Evolutionary conservation across 92 coral and sea anemone species (phyloP), one percentile per base, ranked within the genome.

Genomic region (Hydrozoanthus gracilis): DNA sequence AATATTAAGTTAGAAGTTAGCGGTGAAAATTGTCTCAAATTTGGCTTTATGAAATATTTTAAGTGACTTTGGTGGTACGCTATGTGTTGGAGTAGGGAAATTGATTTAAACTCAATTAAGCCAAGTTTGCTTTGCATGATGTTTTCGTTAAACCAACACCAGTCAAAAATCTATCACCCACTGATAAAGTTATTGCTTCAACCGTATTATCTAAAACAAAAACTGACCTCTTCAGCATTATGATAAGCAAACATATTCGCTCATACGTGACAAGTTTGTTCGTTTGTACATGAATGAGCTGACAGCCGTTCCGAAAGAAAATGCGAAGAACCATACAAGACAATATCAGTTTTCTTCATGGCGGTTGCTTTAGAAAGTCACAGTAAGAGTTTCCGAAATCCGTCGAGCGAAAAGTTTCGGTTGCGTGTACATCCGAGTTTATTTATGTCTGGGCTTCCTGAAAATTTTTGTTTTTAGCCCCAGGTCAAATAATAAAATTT

Each of bases 191-290:
- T 65, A 80, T 80, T 64, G 70, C 73, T 62, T 17, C 16, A 47
- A 3, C 55, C 47, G 15, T 66, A 20, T 80, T 80, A 80, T 80
- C 69, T 14, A 17, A 48, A 80, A 80, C 73, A 80, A 80, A 66
- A 77, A 35, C 51, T 45, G 46, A 45, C 83, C 69, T 77, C 67
- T 77, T 77, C 83, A 54, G 64, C 48, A 4, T 10, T 62, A 45
- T 17, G 58, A 49, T 65, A 80, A 20, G 54, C 17, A 47, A 65
- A 80, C 85, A 16, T 64, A 17, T 44, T 18, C 56, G 47, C 48
- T 48, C 73, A 64, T 3, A 20, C 47, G 9, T 17, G 39, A 45
- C 7, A 35, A 20, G 68, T 16, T 79, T 51, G 12, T 44, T 44
- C 14, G 20, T 61, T 47, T 79, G 68, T 62, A 20, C 11, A 20